A percentile compares a stretch with the other conserved stretches of the same genome.
Conservation (phyloP, 2,113 vertebrate genomes). For the Machaerirhynchus nigripectus region DNA sequence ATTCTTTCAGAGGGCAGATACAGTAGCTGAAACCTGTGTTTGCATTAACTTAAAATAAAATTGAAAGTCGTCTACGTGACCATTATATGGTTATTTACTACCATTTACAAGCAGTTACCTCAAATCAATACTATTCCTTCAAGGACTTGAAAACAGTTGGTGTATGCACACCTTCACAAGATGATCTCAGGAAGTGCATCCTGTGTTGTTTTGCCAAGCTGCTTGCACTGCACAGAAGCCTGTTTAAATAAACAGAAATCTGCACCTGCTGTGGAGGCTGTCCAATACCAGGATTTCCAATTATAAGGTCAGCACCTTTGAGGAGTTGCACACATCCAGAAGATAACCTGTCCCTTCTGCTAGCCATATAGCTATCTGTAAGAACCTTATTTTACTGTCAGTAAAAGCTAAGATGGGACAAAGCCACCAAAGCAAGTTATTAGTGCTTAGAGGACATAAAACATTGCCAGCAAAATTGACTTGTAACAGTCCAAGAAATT, state of each 20-base stretch:
- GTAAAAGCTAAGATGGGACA: neutral
- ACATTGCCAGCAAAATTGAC: neutral
- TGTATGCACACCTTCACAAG: neutral
- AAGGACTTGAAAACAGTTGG: neutral
- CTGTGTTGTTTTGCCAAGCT: neutral
- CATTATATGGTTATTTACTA: neutral
- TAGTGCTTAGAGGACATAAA: neutral
- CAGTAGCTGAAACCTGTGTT: neutral
- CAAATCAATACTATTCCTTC: neutral
- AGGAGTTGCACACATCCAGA: neutral
- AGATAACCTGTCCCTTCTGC: neutral
- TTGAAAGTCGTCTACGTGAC: neutral
- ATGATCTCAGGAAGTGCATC: neutral
- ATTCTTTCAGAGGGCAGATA: neutral
- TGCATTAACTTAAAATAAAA: neutral
- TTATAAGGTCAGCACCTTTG: neutral
- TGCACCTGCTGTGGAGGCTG: neutral
- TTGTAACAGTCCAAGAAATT: neutral
- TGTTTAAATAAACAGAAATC: neutral
- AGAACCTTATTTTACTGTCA: neutral
- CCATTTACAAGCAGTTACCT: neutral
- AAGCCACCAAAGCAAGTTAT: neutral
- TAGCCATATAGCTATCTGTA: neutral
- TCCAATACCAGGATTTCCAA: neutral
- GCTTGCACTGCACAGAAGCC: neutral